Base-by-base conservation (phyloP, 2,797 vertebrate species). In the Kryptopterus vitreolus region DNA sequence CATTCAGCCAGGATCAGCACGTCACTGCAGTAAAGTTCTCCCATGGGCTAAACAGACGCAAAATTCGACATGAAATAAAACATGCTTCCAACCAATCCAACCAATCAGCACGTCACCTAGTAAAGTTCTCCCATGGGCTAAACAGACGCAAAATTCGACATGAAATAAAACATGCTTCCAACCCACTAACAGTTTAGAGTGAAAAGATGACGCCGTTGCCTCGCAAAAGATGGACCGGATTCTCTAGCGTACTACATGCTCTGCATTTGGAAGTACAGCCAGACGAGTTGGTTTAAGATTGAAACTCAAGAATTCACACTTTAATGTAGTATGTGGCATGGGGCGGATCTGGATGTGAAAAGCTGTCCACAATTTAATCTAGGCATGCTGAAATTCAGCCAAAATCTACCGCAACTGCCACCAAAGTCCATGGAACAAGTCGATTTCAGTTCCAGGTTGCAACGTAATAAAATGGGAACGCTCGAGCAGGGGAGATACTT, bases 21-120 rank as follows among this genome's bases (percentile, higher is more conserved):
- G 62, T 43, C 68, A 85, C 82, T 76, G 78, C 63, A 26, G 61
- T 35, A 55, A n/a, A 63, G 38, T 55, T 72, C 59, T 74, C 59
- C 43, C 69, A 73, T 55, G 79, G 76, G 70, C 57, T 81, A 38
- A 81, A 46, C 66, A 73, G 53, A 52, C 46, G 48, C 63, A 71
- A 62, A 79, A 59, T 75, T 80, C 55, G 58, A 43, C 57, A 15
- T 16, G 59, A 26, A 43, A 58, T 24, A 24, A n/a, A n/a, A n/a
- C n/a, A n/a, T n/a, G n/a, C n/a, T n/a, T n/a, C n/a, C n/a, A n/a
- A n/a, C n/a, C n/a, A n/a, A 22, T 77, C 81, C 72, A 80, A 57
- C 74, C 10, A 35, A 79, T 80, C 75, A 62, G 38, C 13, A 22
- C 24, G 62, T 43, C 68, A 85, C 82, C 72, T 58, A 26, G 61